Conservation (phyloP, 1,140 invertebrate genomes). For the Cyrtorhinus lividipennis region DNA sequence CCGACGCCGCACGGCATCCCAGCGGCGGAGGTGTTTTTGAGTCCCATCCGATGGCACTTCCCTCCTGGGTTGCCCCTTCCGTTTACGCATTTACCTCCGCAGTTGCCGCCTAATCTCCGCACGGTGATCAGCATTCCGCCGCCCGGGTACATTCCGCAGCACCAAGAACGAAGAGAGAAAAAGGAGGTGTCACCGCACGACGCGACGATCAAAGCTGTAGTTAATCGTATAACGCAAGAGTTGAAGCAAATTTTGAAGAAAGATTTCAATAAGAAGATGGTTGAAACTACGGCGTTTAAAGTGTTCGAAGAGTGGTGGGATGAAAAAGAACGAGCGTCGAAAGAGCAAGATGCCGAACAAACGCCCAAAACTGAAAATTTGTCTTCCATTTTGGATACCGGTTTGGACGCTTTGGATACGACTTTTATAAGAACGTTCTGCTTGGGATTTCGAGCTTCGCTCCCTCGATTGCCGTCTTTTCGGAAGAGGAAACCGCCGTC, state of each 20-base stretch:
- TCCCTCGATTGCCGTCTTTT: constrained; percentile 93
- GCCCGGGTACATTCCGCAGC: constrained; percentile 10
- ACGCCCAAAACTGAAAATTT: constrained; percentile 20
- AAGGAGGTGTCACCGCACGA: constrained; percentile 13
- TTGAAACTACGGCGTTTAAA: constrained; percentile 87
- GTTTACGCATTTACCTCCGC: constrained; percentile 3
- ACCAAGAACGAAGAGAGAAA: neutral
- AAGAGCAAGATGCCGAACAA: constrained; percentile 28
- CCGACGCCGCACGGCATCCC: constrained; percentile 9
- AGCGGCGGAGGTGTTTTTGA: neutral
- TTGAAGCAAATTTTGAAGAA: constrained; percentile 80
- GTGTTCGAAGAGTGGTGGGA: constrained; percentile 80
- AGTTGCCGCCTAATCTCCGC: constrained; percentile 9
- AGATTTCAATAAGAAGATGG: constrained; percentile 93
- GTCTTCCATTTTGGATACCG: constrained; percentile 31
- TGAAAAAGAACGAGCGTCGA: constrained; percentile 46
- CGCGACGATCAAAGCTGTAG: constrained; percentile 34
- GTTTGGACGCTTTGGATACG: constrained; percentile 35
- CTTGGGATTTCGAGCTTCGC: constrained; percentile 76
- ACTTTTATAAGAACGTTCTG: constrained; percentile 43
- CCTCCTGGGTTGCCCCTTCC: neutral
- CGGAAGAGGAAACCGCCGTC: constrained; percentile 70
- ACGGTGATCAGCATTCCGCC: constrained; percentile 22
- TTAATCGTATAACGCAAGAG: constrained; percentile 66
- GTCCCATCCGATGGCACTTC: neutral